Percentiles rank a stretch among this genome's conserved stretches.
phyloP scores from a whole-genome alignment of 2,797 vertebrate species.

The Margarornis squamiger region DNA sequence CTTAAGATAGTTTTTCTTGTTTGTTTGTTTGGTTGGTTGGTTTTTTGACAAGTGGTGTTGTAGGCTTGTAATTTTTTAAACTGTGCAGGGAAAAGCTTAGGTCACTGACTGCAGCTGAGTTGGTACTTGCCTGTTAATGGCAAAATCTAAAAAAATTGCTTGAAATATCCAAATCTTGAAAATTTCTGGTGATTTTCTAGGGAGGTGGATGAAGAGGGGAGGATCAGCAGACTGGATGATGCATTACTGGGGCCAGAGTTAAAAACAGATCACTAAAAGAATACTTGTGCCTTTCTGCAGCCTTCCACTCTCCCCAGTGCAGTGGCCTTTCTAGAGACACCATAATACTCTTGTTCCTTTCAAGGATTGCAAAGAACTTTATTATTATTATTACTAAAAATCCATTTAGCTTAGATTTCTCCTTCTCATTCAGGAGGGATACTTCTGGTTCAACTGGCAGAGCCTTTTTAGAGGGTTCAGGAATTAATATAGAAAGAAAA shows the following conservation, averaged over 20 bases:
- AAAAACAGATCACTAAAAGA: not conserved
- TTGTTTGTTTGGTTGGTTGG: not conserved
- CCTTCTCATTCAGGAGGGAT: not conserved
- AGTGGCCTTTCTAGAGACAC: not conserved
- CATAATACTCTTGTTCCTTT: not conserved
- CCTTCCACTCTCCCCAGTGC: not conserved
- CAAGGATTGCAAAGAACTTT: not conserved
- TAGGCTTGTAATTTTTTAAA: not conserved
- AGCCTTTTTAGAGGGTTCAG: not conserved
- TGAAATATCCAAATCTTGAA: not conserved
- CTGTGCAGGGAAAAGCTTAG: not conserved
- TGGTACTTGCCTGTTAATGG: not conserved
- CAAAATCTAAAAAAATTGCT: not conserved
- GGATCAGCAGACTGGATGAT: not conserved
- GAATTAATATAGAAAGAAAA: not conserved
- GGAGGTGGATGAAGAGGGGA: not conserved
- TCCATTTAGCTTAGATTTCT: not conserved
- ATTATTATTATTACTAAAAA: not conserved
- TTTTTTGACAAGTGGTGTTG: not conserved
- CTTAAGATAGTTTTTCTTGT: not conserved
- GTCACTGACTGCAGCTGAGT: not conserved
- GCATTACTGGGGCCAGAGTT: not conserved
- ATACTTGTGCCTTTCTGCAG: not conserved
- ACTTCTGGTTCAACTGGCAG: not conserved
- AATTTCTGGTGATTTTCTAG: not conserved